phyloP scores from a whole-genome alignment of 2,797 vertebrate species.

The Emys orbicularis region DNA sequence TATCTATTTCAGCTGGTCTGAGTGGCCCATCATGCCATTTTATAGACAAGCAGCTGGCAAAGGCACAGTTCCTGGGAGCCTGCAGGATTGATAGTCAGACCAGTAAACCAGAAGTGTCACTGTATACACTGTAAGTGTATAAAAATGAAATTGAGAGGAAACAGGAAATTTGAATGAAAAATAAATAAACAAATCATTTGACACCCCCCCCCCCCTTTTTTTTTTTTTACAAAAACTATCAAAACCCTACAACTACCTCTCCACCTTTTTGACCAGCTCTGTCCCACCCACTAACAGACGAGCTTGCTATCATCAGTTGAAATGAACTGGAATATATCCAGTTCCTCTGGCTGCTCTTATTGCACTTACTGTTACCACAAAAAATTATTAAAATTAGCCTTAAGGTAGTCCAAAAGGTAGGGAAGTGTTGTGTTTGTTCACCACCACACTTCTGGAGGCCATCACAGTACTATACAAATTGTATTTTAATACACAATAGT shows the following conservation, averaged over 20 bases:
- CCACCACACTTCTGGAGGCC: neutral
- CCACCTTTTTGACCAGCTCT: neutral
- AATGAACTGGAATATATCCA: neutral
- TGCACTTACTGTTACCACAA: neutral
- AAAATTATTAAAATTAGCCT: neutral
- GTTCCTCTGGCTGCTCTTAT: neutral
- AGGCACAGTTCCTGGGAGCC: neutral
- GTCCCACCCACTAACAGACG: neutral
- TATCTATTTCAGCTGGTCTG: neutral
- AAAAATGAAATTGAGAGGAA: slow-evolving; percentile 1
- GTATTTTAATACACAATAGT: neutral
- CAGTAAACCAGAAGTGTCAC: neutral
- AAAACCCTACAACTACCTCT: neutral
- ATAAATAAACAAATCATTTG: neutral
- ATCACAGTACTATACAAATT: neutral
- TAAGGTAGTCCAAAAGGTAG: neutral
- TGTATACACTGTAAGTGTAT: neutral
- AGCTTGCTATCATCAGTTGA: neutral
- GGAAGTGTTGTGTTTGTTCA: neutral
- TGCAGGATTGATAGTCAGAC: neutral
- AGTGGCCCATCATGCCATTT: neutral
- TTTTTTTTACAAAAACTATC: neutral
- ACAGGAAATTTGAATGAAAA: neutral
- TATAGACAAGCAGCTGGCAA: slow-evolving; percentile 4
- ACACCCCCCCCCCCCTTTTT: rapidly evolving